Conservation (phyloP, 2,113 vertebrate genomes). For the Scophthalmus maximus region DNA sequence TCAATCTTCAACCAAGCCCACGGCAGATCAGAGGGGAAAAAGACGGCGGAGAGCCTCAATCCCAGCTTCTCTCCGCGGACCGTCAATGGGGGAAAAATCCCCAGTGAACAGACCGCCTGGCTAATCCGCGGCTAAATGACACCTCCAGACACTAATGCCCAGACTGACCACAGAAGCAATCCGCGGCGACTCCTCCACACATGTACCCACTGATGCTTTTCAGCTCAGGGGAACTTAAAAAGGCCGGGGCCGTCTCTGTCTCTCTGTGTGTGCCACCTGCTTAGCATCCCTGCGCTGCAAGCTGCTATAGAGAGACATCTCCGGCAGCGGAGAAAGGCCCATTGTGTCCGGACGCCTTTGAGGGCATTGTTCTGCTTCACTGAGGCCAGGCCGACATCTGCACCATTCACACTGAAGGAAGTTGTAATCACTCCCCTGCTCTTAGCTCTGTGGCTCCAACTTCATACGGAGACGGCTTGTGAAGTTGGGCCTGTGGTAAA, state of each 20-base stretch:
- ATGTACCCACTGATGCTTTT: slow-evolving; percentile 72
- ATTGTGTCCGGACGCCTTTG: slow-evolving; percentile 82
- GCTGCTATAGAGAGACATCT: slow-evolving; percentile 82
- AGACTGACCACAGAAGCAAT: slow-evolving; percentile 78
- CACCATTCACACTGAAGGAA: slow-evolving; percentile 82
- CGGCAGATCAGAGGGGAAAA: slow-evolving; percentile 70
- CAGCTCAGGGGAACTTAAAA: slow-evolving; percentile 76
- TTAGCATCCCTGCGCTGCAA: slow-evolving; percentile 78
- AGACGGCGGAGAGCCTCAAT: slow-evolving; percentile 69
- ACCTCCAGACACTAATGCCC: slow-evolving; percentile 81
- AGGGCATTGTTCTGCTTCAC: slow-evolving; percentile 80
- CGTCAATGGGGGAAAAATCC: slow-evolving; percentile 77
- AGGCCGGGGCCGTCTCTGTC: slow-evolving; percentile 65
- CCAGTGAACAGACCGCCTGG: slow-evolving; percentile 73
- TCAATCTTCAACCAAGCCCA: slow-evolving; percentile 65
- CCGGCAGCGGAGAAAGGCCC: slow-evolving; percentile 77
- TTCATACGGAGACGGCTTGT: slow-evolving; percentile 62
- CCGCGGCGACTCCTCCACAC: slow-evolving; percentile 62
- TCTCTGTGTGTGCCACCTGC: slow-evolving; percentile 82
- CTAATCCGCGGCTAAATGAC: slow-evolving; percentile 84
- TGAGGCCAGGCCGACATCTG: slow-evolving; percentile 83
- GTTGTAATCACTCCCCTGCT: slow-evolving; percentile 82
- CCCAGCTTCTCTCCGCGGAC: slow-evolving; percentile 60
- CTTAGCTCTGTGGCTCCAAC: slow-evolving; percentile 71
- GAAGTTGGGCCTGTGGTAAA: slow-evolving; percentile 65